Base-by-base conservation (phyloP, 1,140 invertebrate species). In the Caerostris extrusa region DNA sequence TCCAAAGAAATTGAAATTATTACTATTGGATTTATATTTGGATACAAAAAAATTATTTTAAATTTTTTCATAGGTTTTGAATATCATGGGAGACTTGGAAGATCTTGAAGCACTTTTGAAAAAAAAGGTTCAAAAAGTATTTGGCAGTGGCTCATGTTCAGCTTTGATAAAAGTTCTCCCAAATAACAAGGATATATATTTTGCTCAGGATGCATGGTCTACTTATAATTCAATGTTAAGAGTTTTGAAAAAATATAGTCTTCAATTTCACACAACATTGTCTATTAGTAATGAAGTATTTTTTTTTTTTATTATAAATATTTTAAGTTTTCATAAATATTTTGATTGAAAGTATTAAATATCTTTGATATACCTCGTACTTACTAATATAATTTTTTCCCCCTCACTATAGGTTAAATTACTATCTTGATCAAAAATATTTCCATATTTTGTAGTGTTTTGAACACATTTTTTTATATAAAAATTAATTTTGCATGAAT, bases 221-320 rank as follows among this genome's bases (percentile, higher is more conserved):
- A 97, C 97, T 91, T 99, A 98, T 95, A 97, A 97, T 53, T 97
- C 97, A 94, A 99, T 99, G 98, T 96, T 99, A 83, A 97, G 98
- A 94, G 97, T 99, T 50, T 96, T 99, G 95, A 99, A 99, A 96
- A 97, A 97, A 93, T 99, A 99, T 14, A 93, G 83, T n/a, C 83
- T 85, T 58, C 17, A 85, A 17, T 85, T 58, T 57, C 83, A 85
- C 17, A 87, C 64, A 53, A 98, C 95, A 60, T 58, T 93, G 83
- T 3, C 10, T 57, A 64, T 53, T 71, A 83, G 91, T 93, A 34
- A 34, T 34, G 34, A 87, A 85, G n/a, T 7, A 8, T 85, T 19
- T 85, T 57, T 85, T 19, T 85, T 57, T 85, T 81, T 34, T 81
- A 67, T 67, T 17, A 17, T 67, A 14, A 67, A 34, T 34, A 34